Evolutionary conservation across 2,797 vertebrate species (phyloP), one percentile per base, ranked within the genome.

Genomic region (Takifugu rubripes): DNA sequence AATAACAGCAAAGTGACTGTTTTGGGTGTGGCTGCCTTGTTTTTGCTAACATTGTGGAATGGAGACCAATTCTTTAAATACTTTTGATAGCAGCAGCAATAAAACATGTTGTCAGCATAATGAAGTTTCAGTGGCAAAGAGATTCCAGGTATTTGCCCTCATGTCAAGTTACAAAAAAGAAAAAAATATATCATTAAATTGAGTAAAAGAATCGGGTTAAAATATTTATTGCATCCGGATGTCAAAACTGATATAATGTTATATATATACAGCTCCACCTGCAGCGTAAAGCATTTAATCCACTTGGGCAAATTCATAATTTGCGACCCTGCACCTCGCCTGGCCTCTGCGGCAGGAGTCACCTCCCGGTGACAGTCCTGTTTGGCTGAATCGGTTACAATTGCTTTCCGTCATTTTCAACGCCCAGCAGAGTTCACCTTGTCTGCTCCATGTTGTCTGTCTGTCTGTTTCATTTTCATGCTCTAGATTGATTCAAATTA

Each of bases 401-500:
- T 46, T 46, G 44, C 44, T 21, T n/a, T 46, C 17, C 49, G 50
- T n/a, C 48, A 26, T 36, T 33, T 29, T 40, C 43, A 68, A 75
- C 63, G 62, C 43, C 54, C 56, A 46, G 45, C 3, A 50, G 70
- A 68, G 70, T 78, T 81, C 79, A 86, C 79, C 78, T 85, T 85
- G 84, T 77, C 83, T 77, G 77, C 64, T 66, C 77, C 66, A 64
- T 70, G 68, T 75, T 82, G 85, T 81, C 78, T 59, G 70, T 72
- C 65, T 36, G 56, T 58, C 57, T 51, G 49, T 81, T 75, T 87
- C 73, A 77, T 85, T 84, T 86, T 67, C 61, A 82, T 77, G 74
- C 83, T 81, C 48, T 59, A 64, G 60, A 87, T 72, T 84, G 72
- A 87, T 79, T 84, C 77, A 84, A 87, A 87, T 87, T 77, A 87